Conservation (phyloP, 2,888 invertebrate species). For the Drosophila mimica region DNA sequence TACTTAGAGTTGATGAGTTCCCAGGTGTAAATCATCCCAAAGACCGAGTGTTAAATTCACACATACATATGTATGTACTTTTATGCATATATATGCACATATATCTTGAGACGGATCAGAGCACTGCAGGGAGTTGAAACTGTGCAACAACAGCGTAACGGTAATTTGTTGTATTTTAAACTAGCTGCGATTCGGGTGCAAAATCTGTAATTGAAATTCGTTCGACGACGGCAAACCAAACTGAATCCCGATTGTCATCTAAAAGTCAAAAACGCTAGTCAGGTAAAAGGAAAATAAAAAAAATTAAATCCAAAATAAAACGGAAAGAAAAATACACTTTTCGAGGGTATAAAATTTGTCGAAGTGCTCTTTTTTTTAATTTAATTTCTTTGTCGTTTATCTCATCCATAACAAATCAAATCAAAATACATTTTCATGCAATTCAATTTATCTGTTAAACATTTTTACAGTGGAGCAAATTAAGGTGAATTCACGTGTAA, state of each 20-base stretch:
- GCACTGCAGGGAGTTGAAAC: conserved; percentile 9
- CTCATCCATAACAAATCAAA: conserved; percentile 63
- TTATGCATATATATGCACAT: neutral
- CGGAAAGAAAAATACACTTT: conserved; percentile 4
- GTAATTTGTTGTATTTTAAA: conserved; percentile 36
- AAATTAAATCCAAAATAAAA: conserved; percentile 1
- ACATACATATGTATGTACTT: neutral
- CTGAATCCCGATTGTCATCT: conserved; percentile 49
- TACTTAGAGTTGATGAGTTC: conserved; percentile 30
- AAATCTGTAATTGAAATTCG: conserved; percentile 75
- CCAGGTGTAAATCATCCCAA: conserved; percentile 40
- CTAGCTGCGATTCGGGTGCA: conserved; percentile 51
- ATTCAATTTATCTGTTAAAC: conserved; percentile 66
- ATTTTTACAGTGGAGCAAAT: conserved; percentile 37
- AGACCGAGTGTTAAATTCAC: conserved; percentile 16
- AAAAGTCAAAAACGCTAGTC: conserved; percentile 61
- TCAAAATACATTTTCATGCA: conserved; percentile 71
- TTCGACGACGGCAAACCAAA: conserved; percentile 30
- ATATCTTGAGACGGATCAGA: conserved; percentile 7
- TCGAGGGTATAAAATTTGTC: conserved; percentile 31
- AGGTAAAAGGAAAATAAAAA: conserved; percentile 52
- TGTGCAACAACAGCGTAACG: conserved; percentile 23
- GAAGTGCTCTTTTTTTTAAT: conserved; percentile 43
- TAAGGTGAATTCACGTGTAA: neutral
- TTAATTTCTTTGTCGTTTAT: conserved; percentile 45